Conservation (phyloP, 2,888 invertebrate species). For the Torymus tubicola region DNA sequence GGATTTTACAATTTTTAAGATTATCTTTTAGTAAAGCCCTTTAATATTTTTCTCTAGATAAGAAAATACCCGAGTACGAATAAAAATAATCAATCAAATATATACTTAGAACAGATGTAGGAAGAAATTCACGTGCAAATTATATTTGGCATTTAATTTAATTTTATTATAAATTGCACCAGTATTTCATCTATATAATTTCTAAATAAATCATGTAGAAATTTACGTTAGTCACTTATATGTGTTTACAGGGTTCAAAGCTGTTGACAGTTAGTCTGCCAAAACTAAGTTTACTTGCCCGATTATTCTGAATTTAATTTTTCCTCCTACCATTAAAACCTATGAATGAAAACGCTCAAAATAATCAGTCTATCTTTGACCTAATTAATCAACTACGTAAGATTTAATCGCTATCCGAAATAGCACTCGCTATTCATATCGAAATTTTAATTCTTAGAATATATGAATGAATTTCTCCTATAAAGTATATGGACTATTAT, state of each 20-base stretch:
- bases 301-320: not conserved
- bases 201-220: not conserved
- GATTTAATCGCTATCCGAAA: no score
- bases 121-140: not conserved
- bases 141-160: not conserved
- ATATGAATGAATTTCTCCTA: no score
- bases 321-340: no score
- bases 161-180: not conserved
- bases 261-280: slow-evolving; percentile 29
- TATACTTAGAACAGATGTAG: no score
- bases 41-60: no score
- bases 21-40: no score
- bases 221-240: not conserved
- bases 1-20: no score
- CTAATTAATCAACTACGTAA: not conserved
- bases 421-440: no score
- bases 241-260: not conserved
- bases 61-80: no score
- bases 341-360: slow-evolving; percentile 6
- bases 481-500: not conserved
- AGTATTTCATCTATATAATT: not conserved
- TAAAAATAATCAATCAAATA: no score
- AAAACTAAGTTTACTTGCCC: slow-evolving; percentile 31
- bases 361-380: not conserved
- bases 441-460: no score